These are phyloP conservation scores for Coregonus ussuriensis DNA, from an alignment of 2,797 vertebrate genomes.

Conservation along the genomic window DNA sequence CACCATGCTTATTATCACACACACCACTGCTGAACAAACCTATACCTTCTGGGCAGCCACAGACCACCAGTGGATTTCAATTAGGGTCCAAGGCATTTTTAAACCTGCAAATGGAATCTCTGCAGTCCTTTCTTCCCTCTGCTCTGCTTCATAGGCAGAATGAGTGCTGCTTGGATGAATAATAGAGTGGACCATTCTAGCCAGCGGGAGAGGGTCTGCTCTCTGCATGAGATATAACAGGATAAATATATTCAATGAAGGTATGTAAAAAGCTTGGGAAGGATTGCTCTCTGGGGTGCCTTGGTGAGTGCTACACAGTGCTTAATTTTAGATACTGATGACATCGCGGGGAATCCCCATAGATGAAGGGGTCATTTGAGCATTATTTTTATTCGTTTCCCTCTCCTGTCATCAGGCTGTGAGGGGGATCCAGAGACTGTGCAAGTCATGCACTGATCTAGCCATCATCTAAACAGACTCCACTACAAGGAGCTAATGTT, in stretches of 20 bases:
- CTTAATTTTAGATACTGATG: background rate
- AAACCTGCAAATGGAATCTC: slow-evolving; percentile 5
- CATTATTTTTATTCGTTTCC: background rate
- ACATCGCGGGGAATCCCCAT: background rate
- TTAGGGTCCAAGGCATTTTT: slow-evolving; percentile 22
- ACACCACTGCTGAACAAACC: no score
- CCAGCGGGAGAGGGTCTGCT: slow-evolving; percentile 10
- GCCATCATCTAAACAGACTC: background rate
- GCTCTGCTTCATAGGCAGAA: background rate
- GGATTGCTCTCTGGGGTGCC: background rate
- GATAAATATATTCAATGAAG: background rate
- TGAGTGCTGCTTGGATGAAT: background rate
- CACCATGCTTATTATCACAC: no score
- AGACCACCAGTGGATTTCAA: slow-evolving; percentile 46
- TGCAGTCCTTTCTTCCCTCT: background rate
- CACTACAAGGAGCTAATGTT: background rate
- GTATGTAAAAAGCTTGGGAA: slow-evolving; percentile 2
- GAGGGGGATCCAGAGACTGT: background rate
- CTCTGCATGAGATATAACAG: slow-evolving; percentile 7
- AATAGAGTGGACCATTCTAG: slow-evolving; percentile 9
- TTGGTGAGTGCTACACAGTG: background rate
- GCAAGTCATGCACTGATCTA: background rate
- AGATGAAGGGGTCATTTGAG: background rate
- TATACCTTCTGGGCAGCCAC: background rate
- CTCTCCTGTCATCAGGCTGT: background rate